Evolutionary conservation across 2,113 vertebrate genomes (phyloP).

Genomic region (Cavia aperea): DNA sequence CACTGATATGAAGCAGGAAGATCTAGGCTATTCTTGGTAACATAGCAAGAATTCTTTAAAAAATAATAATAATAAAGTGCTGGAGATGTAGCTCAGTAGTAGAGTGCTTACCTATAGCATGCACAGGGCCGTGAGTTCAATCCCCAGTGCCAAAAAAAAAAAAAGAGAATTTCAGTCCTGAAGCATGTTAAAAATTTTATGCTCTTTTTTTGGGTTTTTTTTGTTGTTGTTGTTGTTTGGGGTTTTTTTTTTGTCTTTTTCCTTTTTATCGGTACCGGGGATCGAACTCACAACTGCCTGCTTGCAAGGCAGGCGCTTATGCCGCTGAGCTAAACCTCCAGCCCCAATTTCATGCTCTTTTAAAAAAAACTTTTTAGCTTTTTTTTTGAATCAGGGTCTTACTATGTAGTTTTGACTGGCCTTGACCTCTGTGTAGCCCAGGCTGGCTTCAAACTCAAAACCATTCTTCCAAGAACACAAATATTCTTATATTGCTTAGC

Average conservation of each 20-base stretch:
- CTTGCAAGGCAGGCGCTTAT: too few species aligned
- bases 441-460: not conserved
- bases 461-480: not conserved
- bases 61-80: not conserved
- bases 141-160: not conserved
- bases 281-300: too few species aligned
- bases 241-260: too few species aligned
- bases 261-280: too few species aligned
- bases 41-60: not conserved
- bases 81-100: not conserved
- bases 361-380: too few species aligned
- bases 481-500: constrained; percentile 24
- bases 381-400: not conserved
- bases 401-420: not conserved
- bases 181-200: constrained; percentile 17
- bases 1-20: not conserved
- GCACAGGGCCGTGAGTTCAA: not conserved
- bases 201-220: not conserved
- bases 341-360: too few species aligned
- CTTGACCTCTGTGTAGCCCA: not conserved
- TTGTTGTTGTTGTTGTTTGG: not conserved
- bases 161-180: not conserved
- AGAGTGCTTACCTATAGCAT: not conserved
- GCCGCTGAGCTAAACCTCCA: too few species aligned
- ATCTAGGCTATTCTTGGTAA: not conserved